A percentile compares a stretch with the other conserved stretches of the same genome.
These are phyloP conservation scores for Troides oblongomaculatus DNA, from an alignment of 2,888 invertebrate species.

Conservation along the genomic window DNA sequence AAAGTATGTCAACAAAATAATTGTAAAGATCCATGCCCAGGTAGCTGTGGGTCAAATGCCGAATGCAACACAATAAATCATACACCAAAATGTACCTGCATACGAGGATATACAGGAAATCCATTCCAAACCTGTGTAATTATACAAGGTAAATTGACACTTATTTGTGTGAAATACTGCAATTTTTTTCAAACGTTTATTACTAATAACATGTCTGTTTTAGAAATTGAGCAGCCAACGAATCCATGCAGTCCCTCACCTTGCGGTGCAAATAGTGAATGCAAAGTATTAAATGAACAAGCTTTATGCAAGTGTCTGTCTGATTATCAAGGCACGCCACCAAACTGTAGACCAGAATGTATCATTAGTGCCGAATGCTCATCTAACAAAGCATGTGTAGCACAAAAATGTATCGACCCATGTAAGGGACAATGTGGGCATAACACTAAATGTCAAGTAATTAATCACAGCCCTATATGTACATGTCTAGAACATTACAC, in stretches of 20 bases:
- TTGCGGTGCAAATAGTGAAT: slow-evolving; percentile 91
- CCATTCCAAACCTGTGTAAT: slow-evolving; percentile 69
- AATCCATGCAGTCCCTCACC: slow-evolving; percentile 88
- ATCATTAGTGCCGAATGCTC: slow-evolving; percentile 86
- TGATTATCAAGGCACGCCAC: slow-evolving; percentile 83
- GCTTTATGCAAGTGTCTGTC: slow-evolving; percentile 86
- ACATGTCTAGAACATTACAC: slow-evolving; percentile 81
- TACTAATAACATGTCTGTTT: slow-evolving; percentile 37
- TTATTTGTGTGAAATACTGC: slow-evolving; percentile 17
- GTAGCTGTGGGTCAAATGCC: slow-evolving; percentile 87
- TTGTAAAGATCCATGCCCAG: slow-evolving; percentile 87
- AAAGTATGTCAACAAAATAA: slow-evolving; percentile 86
- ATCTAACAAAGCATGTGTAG: slow-evolving; percentile 83
- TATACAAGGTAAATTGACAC: slow-evolving; percentile 50
- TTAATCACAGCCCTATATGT: slow-evolving; percentile 86
- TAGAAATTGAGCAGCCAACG: slow-evolving; percentile 54
- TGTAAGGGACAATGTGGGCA: slow-evolving; percentile 87
- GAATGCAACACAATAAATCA: slow-evolving; percentile 87
- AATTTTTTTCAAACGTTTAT: slow-evolving; percentile 12
- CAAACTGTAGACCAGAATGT: slow-evolving; percentile 87
- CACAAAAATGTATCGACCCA: slow-evolving; percentile 85
- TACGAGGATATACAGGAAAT: slow-evolving; percentile 83
- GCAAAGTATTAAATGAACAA: slow-evolving; percentile 85
- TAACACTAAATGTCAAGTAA: slow-evolving; percentile 85
- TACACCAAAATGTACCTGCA: slow-evolving; percentile 84